Percentiles rank a stretch among this genome's conserved stretches.
Evolutionary conservation across 1,140 invertebrate species (phyloP).

Genomic region (Brachionus rotundiformis): DNA sequence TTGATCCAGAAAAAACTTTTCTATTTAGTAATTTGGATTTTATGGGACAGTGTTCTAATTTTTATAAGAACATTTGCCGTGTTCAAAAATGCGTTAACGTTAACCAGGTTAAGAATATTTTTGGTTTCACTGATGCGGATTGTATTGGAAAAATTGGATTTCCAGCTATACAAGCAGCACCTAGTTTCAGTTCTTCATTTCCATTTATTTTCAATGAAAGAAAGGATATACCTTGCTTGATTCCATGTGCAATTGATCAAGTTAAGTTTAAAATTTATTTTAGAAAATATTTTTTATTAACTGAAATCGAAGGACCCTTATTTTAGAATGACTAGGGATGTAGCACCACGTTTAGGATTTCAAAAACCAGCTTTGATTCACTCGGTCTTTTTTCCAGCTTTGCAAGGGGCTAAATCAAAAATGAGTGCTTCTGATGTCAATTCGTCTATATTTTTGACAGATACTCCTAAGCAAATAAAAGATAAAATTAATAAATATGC

Average conservation of each 20-base stretch:
- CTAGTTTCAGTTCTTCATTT: slow-evolving; percentile 89
- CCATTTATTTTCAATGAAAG: slow-evolving; percentile 85
- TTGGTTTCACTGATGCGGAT: slow-evolving; percentile 92
- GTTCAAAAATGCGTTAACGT: slow-evolving; percentile 43
- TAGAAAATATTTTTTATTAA: neutral
- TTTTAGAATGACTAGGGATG: slow-evolving; percentile 96
- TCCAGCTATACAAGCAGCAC: slow-evolving; percentile 92
- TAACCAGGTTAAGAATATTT: slow-evolving; percentile 69
- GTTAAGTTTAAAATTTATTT: slow-evolving; percentile 59
- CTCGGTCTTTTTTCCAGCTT: slow-evolving; percentile 88
- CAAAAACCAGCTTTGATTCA: slow-evolving; percentile 92
- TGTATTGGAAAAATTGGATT: slow-evolving; percentile 95
- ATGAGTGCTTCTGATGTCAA: slow-evolving; percentile 95
- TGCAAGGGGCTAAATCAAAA: slow-evolving; percentile 94
- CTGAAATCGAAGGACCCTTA: slow-evolving; percentile 79
- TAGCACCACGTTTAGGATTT: slow-evolving; percentile 81
- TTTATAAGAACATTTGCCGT: slow-evolving; percentile 48
- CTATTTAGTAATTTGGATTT: slow-evolving; percentile 93
- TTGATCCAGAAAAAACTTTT: slow-evolving; percentile 91
- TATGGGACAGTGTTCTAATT: slow-evolving; percentile 70
- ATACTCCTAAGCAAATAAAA: slow-evolving; percentile 93
- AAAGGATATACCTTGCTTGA: slow-evolving; percentile 76
- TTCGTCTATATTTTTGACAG: slow-evolving; percentile 89
- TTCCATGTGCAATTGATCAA: slow-evolving; percentile 98
- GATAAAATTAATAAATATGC: slow-evolving; percentile 98